Percentiles rank a stretch among this genome's conserved stretches.
These are phyloP conservation scores for Porites evermanni DNA, from an alignment of 92 coral and sea anemone genomes.

Conservation along the genomic window DNA sequence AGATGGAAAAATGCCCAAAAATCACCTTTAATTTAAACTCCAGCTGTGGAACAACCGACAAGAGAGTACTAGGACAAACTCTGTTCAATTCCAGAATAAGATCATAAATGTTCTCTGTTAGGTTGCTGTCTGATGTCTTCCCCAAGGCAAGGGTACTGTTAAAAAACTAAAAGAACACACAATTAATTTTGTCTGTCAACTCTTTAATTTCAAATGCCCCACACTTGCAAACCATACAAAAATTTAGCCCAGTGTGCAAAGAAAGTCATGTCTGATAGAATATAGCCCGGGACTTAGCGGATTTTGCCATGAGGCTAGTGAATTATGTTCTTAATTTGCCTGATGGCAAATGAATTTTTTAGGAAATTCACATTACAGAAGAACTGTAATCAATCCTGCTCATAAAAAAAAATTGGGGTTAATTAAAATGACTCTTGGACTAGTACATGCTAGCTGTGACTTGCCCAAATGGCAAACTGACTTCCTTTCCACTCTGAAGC, in stretches of 20 bases:
- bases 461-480: too few species aligned
- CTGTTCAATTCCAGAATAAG: conserved; percentile 88
- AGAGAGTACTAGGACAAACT: conserved; percentile 75
- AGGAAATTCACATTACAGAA: too few species aligned
- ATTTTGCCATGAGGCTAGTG: too few species aligned
- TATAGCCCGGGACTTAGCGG: too few species aligned
- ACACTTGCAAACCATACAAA: neutral
- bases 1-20: neutral
- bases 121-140: conserved; percentile 73
- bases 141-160: conserved; percentile 87
- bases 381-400: too few species aligned
- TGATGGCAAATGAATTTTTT: too few species aligned
- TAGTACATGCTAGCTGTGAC: too few species aligned
- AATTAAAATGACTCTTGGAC: too few species aligned
- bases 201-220: neutral
- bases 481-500: too few species aligned
- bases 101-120: conserved; percentile 82
- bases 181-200: neutral
- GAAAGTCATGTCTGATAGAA: neutral
- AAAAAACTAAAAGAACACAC: conserved; percentile 75
- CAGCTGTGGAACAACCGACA: conserved; percentile 95
- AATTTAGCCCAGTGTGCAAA: neutral
- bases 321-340: too few species aligned
- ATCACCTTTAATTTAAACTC: conserved; percentile 95
- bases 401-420: too few species aligned